A percentile compares a stretch with the other conserved stretches of the same genome.
Conservation (phyloP, 2,888 invertebrate species). For the Temnothorax unifasciatus region DNA sequence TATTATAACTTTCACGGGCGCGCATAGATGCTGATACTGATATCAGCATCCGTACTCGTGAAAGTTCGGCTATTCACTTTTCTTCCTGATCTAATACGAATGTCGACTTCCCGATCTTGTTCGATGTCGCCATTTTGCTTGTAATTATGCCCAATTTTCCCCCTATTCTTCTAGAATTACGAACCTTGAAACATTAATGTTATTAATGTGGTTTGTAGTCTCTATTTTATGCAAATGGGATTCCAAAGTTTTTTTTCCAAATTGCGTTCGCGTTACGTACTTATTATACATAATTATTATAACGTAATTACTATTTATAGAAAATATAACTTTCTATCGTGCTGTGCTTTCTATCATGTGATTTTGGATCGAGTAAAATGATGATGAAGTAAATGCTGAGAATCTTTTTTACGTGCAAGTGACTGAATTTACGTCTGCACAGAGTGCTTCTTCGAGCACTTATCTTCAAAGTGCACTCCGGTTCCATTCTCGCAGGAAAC, state of each 20-base stretch:
- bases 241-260: neutral
- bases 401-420: neutral
- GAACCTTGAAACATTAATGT: neutral
- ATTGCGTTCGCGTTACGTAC: neutral
- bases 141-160: neutral
- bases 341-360: neutral
- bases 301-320: neutral
- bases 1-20: constrained; percentile 25
- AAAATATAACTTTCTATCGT: neutral
- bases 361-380: neutral
- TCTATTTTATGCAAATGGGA: neutral
- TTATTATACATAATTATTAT: neutral
- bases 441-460: neutral
- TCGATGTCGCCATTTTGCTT: neutral
- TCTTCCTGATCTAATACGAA: constrained; percentile 46
- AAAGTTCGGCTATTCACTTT: constrained; percentile 58
- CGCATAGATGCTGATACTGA: neutral
- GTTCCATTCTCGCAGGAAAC: neutral
- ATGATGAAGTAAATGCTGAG: neutral
- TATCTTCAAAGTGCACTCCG: neutral
- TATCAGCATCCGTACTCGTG: constrained; percentile 35
- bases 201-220: neutral
- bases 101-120: constrained; percentile 50
- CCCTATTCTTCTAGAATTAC: neutral
- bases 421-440: neutral